Base-by-base conservation (phyloP, 2,797 vertebrate species). In the Gymnothorax javanicus region DNA sequence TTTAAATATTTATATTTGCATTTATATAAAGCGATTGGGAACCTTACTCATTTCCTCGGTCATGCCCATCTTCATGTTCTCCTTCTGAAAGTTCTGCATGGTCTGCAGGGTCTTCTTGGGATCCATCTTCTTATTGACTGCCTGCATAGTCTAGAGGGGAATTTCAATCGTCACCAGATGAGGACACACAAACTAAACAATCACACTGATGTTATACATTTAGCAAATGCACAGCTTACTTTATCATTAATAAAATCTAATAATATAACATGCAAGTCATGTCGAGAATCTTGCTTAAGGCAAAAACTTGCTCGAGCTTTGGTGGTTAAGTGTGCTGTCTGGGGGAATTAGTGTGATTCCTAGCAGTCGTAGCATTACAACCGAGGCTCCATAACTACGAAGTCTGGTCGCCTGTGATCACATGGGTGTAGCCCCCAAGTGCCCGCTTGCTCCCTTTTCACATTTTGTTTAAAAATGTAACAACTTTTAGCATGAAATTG, bases 61-160 rank as follows among this genome's bases (percentile, higher is more conserved):
- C 98, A 99, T 98, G 90, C 96, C 98, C 98, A 99, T 99, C 93
- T 99, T 99, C 97, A 98, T 97, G 92, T 99, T 99, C 93, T 99
- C 98, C 90, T 99, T 99, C 94, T 99, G 98, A 95, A 99, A 99
- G 93, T 99, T 97, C 93, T 99, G 98, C 99, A 99, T 99, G 6
- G 97, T 98, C 93, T 99, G 96, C 87, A 99, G 90, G 0, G 99
- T 99, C 94, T 99, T 99, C 87, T 99, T 96, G 84, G 99, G 99
- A 91, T 99, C 98, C 99, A 99, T 98, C 93, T 97, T 99, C 94
- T 99, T 99, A 93, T 99, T 99, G 87, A 99, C 97, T 43, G 97
- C 95, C 92, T 99, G 97, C 99, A 99, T 99, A 20, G 98, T 99
- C 99, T 99, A 87, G 73, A 85, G 85, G 88, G 89, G 57, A 90